A percentile compares a stretch with the other conserved stretches of the same genome.
Conservation (phyloP, 2,797 vertebrate genomes). For the Alcedo atthis region DNA sequence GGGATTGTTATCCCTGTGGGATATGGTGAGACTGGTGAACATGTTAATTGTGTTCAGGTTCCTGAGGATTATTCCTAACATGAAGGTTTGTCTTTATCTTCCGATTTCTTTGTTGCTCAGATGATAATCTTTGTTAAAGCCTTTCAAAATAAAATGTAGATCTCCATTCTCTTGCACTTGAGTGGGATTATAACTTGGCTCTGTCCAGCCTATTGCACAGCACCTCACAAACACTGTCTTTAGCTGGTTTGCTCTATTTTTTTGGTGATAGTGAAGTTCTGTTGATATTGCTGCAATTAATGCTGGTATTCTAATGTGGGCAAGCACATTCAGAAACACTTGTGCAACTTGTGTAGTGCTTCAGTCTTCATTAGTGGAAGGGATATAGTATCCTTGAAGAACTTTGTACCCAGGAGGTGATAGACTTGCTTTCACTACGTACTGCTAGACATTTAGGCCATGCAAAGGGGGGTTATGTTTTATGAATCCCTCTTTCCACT, state of each 20-base stretch:
- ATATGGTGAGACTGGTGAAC: constrained; percentile 90
- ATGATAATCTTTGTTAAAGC: background rate
- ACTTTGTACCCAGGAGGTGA: background rate
- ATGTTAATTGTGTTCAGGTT: constrained; percentile 94
- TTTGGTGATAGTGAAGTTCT: background rate
- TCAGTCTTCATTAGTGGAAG: background rate
- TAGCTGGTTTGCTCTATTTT: background rate
- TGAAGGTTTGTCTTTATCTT: constrained; percentile 85
- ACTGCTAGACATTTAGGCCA: background rate
- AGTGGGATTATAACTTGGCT: background rate
- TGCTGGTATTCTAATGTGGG: background rate
- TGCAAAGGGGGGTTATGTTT: background rate
- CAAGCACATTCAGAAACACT: background rate
- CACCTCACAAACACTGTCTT: background rate
- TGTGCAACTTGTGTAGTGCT: background rate
- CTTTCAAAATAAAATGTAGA: background rate
- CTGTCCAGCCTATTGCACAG: background rate
- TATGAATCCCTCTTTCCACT: background rate
- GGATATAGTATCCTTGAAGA: background rate
- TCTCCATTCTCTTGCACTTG: background rate
- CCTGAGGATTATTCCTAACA: constrained; percentile 89
- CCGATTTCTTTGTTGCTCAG: background rate
- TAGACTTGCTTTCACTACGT: background rate
- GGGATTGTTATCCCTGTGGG: constrained; percentile 87
- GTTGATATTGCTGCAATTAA: background rate